These are phyloP conservation scores for Leptoteleia sp. DNA, from an alignment of 1,140 invertebrate species.

Conservation along the genomic window DNA sequence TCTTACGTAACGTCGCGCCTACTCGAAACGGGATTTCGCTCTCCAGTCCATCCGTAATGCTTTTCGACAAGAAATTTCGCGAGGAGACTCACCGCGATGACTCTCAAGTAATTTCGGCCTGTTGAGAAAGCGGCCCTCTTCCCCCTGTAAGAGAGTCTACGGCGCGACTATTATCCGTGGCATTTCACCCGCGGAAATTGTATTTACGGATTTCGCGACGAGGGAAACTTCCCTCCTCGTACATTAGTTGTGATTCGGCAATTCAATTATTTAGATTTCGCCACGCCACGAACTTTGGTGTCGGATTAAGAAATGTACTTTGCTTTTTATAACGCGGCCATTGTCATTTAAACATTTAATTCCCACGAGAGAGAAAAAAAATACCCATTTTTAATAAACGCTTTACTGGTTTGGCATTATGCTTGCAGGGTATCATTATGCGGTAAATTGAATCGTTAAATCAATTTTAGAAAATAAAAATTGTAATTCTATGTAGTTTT, in stretches of 20 bases:
- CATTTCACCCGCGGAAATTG: slow-evolving; percentile 50
- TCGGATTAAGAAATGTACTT: too few relatives aligned
- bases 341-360: too few relatives aligned
- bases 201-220: slow-evolving; percentile 48
- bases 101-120: slow-evolving; percentile 59
- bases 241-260: slow-evolving; percentile 27
- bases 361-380: too few relatives aligned
- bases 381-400: too few relatives aligned
- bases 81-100: slow-evolving; percentile 49
- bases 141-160: slow-evolving; percentile 30
- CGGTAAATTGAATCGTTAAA: too few relatives aligned
- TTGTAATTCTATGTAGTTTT: too few relatives aligned
- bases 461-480: too few relatives aligned
- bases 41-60: slow-evolving; percentile 54
- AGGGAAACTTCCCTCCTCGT: slow-evolving; percentile 19
- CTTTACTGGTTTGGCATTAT: too few relatives aligned
- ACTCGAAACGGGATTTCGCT: slow-evolving; percentile 56
- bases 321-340: too few relatives aligned
- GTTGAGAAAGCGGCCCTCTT: slow-evolving; percentile 37
- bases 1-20: too few relatives aligned
- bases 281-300: neutral
- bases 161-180: slow-evolving; percentile 46
- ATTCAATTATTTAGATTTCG: slow-evolving; percentile 46
- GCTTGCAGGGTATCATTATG: too few relatives aligned
- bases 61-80: slow-evolving; percentile 52